Evolutionary conservation across 2,797 vertebrate species (phyloP), one percentile per base, ranked within the genome.

Genomic region (Poecilia velifera): DNA sequence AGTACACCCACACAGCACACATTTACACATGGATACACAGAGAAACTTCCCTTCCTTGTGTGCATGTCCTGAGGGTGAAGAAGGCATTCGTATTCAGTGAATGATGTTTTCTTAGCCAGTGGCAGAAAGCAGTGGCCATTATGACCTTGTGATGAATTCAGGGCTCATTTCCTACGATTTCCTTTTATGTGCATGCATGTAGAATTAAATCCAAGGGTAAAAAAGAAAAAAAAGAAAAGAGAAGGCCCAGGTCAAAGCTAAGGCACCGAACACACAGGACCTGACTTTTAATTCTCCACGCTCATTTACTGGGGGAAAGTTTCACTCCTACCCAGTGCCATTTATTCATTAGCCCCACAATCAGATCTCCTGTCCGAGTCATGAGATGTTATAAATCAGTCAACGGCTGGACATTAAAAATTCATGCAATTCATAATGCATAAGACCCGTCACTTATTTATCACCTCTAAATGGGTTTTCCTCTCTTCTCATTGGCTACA

Each of bases 391-490:
- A 97, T 97, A 97, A 97, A 98, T 98, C 97, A 97, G 93, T 93
- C 94, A 94, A 94, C 92, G 95, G 90, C 91, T 86, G 79, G 72
- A 49, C 94, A 97, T 98, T 97, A 98, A 98, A 96, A 96, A 97
- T 98, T 97, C 94, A 98, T 97, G 94, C 86, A 86, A 97, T 96
- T 97, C 96, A 97, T 97, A 97, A 98, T 97, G 96, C 93, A 97
- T 96, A 94, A 95, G 22, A 74, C 83, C 92, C 77, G 90, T 97
- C 96, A 97, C 97, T 98, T 97, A 97, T 97, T 97, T 96, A 98
- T 97, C 96, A 97, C 94, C 89, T 94, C 92, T 94, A 96, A 96
- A 94, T 93, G 92, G 95, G 91, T 96, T 93, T 93, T 94, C 95
- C 96, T 92, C 88, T 94, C 91, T 90, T 94, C 91, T 90, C 92